Percentiles rank a stretch among this genome's conserved stretches.
These are phyloP conservation scores for Suillia variegata DNA, from an alignment of 2,888 invertebrate species.

Conservation along the genomic window DNA sequence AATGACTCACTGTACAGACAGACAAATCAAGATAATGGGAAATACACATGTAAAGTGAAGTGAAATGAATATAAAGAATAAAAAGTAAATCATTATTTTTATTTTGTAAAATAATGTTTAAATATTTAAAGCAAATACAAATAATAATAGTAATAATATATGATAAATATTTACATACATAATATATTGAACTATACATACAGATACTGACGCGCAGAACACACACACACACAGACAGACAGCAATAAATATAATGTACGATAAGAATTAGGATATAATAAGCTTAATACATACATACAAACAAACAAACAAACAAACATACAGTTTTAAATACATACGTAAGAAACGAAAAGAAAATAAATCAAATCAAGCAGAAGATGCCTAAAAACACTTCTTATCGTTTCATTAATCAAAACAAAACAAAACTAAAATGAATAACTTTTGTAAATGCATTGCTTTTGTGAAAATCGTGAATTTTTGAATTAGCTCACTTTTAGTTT, in stretches of 20 bases:
- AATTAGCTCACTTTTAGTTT: too few relatives aligned
- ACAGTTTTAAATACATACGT: conserved; percentile 6
- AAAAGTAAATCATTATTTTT: neutral
- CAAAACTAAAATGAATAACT: neutral
- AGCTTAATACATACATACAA: conserved; percentile 15
- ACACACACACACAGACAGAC: neutral
- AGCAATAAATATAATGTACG: conserved; percentile 19
- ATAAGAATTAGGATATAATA: conserved; percentile 20
- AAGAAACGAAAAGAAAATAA: neutral
- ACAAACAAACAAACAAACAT: conserved; percentile 7
- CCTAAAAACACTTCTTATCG: conserved; percentile 8
- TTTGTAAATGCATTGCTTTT: neutral
- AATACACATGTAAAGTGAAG: neutral
- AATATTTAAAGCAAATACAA: neutral
- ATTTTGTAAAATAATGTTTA: conserved; percentile 6
- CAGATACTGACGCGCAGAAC: too few relatives aligned
- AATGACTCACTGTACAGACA: too few relatives aligned
- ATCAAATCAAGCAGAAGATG: neutral
- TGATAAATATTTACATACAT: neutral
- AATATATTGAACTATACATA: neutral
- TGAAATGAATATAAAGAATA: neutral
- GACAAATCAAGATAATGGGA: neutral
- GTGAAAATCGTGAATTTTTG: neutral
- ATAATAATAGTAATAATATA: neutral
- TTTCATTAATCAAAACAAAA: neutral